Percentiles rank a stretch among this genome's conserved stretches.
Conservation (phyloP, 2,113 vertebrate species). For the Alouatta palliata region DNA sequence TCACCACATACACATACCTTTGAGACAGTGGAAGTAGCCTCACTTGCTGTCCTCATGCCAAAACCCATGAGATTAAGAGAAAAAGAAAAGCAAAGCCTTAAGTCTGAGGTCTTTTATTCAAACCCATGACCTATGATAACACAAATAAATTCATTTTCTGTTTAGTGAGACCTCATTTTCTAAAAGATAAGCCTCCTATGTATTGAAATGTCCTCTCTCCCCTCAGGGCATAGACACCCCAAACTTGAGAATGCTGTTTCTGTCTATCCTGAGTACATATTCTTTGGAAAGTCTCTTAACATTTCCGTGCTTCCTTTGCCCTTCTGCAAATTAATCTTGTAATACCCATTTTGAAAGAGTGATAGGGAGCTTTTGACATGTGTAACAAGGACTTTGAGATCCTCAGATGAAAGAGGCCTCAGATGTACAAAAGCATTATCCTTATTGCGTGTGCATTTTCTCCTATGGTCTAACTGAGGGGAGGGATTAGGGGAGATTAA, state of each 20-base stretch:
- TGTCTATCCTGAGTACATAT: slow-evolving; percentile 14
- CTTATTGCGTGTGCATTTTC: slow-evolving; percentile 67
- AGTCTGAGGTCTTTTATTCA: slow-evolving; percentile 43
- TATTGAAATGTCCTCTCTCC: slow-evolving; percentile 53
- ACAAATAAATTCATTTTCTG: slow-evolving; percentile 59
- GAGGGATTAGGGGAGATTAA: slow-evolving; percentile 77
- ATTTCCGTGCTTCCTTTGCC: slow-evolving; percentile 63
- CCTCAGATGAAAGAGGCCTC: slow-evolving; percentile 75
- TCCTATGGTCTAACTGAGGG: slow-evolving; percentile 72
- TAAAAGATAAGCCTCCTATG: slow-evolving; percentile 57
- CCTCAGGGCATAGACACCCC: background rate
- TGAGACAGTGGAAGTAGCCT: background rate
- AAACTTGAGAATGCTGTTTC: slow-evolving; percentile 55
- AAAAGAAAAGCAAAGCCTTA: background rate
- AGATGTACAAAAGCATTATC: slow-evolving; percentile 73
- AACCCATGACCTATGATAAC: slow-evolving; percentile 39
- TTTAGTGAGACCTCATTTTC: slow-evolving; percentile 62
- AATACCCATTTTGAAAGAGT: slow-evolving; percentile 71
- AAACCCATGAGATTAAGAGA: background rate
- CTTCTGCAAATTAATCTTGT: slow-evolving; percentile 79
- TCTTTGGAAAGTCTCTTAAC: slow-evolving; percentile 69
- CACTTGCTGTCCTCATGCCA: background rate
- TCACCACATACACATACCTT: background rate
- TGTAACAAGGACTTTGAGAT: slow-evolving; percentile 77
- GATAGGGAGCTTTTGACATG: slow-evolving; percentile 76